Percentiles rank a stretch among this genome's conserved stretches.
phyloP scores from a whole-genome alignment of 2,888 invertebrate species.

The Zootermopsis nevadensis region DNA sequence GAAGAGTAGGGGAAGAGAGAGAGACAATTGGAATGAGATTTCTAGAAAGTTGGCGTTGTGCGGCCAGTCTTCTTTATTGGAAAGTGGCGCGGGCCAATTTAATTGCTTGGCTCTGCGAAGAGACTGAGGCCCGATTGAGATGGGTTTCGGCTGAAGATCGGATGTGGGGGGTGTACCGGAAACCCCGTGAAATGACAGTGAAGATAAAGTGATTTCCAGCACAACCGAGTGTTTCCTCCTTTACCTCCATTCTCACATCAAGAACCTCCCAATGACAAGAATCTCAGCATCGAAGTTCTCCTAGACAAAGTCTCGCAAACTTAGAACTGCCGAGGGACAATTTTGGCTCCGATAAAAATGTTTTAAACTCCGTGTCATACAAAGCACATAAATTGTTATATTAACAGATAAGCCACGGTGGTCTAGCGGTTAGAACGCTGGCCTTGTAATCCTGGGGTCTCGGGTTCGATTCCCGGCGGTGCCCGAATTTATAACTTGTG shows the following conservation, averaged over 20 bases:
- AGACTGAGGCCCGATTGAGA: constrained; percentile 14
- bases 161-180: constrained; percentile 41
- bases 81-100: constrained; percentile 52
- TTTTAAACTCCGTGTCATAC: too few species aligned
- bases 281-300: not conserved
- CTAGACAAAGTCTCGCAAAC: not conserved
- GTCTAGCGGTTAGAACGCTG: too few species aligned
- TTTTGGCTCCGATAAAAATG: too few species aligned
- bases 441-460: too few species aligned
- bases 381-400: too few species aligned
- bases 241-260: not conserved
- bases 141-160: constrained; percentile 18
- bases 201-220: constrained; percentile 29
- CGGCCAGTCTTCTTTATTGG: constrained; percentile 52
- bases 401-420: too few species aligned
- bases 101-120: constrained; percentile 49
- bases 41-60: constrained; percentile 50
- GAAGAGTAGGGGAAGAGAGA: too few species aligned
- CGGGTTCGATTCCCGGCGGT: too few species aligned
- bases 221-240: not conserved
- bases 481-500: too few species aligned
- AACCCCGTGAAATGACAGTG: constrained; percentile 44
- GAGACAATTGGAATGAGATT: constrained; percentile 52
- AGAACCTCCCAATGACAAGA: constrained; percentile 3
- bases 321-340: too few species aligned